Base-by-base conservation (phyloP, 2,888 invertebrate genomes). In the Trachelus troglodyta region DNA sequence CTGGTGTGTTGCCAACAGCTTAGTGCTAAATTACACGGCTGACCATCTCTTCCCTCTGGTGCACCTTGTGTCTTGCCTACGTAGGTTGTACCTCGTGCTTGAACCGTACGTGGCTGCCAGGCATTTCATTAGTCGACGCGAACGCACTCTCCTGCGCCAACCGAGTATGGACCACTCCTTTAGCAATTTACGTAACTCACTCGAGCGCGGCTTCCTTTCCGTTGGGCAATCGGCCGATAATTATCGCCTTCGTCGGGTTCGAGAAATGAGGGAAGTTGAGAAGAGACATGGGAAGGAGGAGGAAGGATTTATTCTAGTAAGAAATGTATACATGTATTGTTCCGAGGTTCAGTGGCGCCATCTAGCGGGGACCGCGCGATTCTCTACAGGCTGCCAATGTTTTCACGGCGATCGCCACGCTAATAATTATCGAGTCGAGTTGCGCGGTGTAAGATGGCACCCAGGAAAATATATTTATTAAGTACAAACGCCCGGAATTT, bases 401-500 rank as follows among this genome's bases (percentile, higher is more conserved):
- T 9, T 23, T 56, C 2, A 23, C 0, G 56, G 23, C 56, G 56
- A 23, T 56, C 56, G 56, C 33, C 31, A 6, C 71, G 33, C 71
- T 12, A 31, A 34, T 33, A 12, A 33, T 71, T 9, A 71, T 71
- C 71, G 2, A 71, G 71, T 31, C 4, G 12, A 1, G 71, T 12
- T 71, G 0, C 12, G 4, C 71, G 71, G 4, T 0, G 0, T 9
- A 74, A 74, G 83, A 82, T 83, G 84, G 81, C 85, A 86, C 82
- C 83, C 83, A 1, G 82, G 82, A 76, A 79, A 76, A 79, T 81
- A 83, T 84, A 83, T 85, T 87, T 84, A 82, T 87, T 85, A 83
- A 82, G 82, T 79, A 82, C 81, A 81, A 80, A 81, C 83, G 85
- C 85, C 85, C 85, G 86, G 84, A 82, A 83, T 77, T 83, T 81